Conservation (phyloP, 2,797 vertebrate species). For the Scomberomorus guttatus region DNA sequence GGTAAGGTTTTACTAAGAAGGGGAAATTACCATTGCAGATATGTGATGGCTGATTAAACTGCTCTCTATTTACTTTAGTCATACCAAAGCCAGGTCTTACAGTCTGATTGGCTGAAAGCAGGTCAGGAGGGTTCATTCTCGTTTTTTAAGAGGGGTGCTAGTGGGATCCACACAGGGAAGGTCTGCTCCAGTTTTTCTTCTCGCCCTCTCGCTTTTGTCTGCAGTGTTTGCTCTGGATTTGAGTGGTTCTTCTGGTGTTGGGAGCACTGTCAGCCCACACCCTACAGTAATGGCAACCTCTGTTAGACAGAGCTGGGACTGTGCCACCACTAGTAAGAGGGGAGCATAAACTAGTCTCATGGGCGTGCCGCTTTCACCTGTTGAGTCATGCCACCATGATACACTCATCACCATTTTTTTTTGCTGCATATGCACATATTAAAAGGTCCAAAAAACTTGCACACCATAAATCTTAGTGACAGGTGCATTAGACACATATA, state of each 20-base stretch:
- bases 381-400: slow-evolving; percentile 77
- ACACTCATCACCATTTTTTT: slow-evolving; percentile 43
- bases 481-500: slow-evolving; percentile 21
- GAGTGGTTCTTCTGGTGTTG: slow-evolving; percentile 63
- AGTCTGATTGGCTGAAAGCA: slow-evolving; percentile 62
- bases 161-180: slow-evolving; percentile 64
- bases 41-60: slow-evolving; percentile 37
- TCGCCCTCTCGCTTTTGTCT: slow-evolving; percentile 69
- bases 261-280: slow-evolving; percentile 72
- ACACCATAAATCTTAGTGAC: background rate
- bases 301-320: slow-evolving; percentile 55
- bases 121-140: slow-evolving; percentile 73
- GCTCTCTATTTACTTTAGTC: slow-evolving; percentile 55
- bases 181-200: slow-evolving; percentile 70
- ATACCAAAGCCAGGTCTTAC: slow-evolving; percentile 47
- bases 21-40: slow-evolving; percentile 18
- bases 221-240: slow-evolving; percentile 76
- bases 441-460: slow-evolving; percentile 8
- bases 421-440: slow-evolving; percentile 23
- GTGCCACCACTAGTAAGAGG: slow-evolving; percentile 42
- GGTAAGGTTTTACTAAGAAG: slow-evolving; percentile 19
- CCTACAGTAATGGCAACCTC: slow-evolving; percentile 62
- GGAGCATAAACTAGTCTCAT: slow-evolving; percentile 59
- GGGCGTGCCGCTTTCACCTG: slow-evolving; percentile 78
- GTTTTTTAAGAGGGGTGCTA: slow-evolving; percentile 54